Percentiles rank a stretch among this genome's conserved stretches.
These are phyloP conservation scores for Clavelina lepadiformis DNA, from an alignment of 23 tunicate species.

Conservation along the genomic window DNA sequence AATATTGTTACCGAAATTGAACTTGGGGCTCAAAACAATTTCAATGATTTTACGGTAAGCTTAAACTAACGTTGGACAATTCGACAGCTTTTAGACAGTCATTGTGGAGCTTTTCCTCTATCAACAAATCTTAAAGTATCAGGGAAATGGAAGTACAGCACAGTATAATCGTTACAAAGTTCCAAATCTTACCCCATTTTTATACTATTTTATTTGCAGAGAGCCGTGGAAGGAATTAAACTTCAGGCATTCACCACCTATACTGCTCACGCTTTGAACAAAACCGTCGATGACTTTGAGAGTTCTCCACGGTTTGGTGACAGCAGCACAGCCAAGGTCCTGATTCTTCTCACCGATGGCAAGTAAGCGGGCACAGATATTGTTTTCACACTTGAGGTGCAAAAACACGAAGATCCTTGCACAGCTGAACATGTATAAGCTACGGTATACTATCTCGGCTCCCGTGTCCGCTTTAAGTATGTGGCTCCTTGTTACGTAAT, in stretches of 20 bases:
- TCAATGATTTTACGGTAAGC: conserved; percentile 30
- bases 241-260: conserved; percentile 56
- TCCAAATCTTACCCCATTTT: too few relatives aligned
- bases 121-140: not conserved
- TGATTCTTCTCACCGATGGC: conserved; percentile 71
- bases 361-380: conserved; percentile 7
- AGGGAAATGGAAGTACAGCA: not conserved
- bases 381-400: too few relatives aligned
- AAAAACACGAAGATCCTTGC: too few relatives aligned
- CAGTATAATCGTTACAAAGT: too few relatives aligned
- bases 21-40: conserved; percentile 35
- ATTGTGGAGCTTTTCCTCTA: not conserved
- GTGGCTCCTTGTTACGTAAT: too few relatives aligned
- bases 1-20: conserved; percentile 56
- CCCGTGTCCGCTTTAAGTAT: too few relatives aligned
- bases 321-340: conserved; percentile 28
- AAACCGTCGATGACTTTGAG: conserved; percentile 43
- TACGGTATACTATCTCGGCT: too few relatives aligned
- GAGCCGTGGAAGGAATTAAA: conserved; percentile 42
- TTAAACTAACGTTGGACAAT: not conserved
- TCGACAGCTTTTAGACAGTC: not conserved
- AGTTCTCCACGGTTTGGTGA: conserved; percentile 37
- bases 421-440: too few relatives aligned
- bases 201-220: conserved; percentile 14
- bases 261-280: conserved; percentile 68